Evolutionary conservation across 2,113 vertebrate species (phyloP).

Genomic region (Gymnocephalus cernua): DNA sequence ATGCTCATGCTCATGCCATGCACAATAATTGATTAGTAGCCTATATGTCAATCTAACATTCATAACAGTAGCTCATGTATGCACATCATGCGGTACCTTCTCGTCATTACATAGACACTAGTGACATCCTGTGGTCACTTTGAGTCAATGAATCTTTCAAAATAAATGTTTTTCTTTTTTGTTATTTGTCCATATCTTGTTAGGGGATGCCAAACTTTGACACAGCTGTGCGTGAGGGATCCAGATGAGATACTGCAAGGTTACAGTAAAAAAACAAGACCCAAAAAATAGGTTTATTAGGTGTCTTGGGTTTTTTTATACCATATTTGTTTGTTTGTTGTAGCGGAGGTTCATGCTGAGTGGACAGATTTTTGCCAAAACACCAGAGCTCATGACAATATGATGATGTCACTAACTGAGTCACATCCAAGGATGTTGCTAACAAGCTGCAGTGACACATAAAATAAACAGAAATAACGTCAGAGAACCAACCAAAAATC

Average conservation of each 20-base stretch:
- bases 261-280: not conserved
- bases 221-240: not conserved
- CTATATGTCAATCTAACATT: not conserved
- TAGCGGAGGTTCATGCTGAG: not conserved
- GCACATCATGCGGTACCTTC: fast-evolving
- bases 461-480: not conserved
- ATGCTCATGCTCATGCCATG: not conserved
- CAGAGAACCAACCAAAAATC: not conserved
- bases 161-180: not conserved
- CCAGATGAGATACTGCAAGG: not conserved
- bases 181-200: not conserved
- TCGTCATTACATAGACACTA: slow-evolving; percentile 39
- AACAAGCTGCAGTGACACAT: not conserved
- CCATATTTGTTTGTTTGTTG: not conserved
- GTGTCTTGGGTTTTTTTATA: not conserved
- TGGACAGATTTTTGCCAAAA: not conserved
- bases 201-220: slow-evolving; percentile 35
- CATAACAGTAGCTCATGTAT: not conserved
- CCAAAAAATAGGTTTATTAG: not conserved
- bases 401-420: slow-evolving; percentile 27
- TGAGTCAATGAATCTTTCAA: slow-evolving; percentile 9
- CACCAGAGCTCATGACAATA: not conserved
- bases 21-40: not conserved
- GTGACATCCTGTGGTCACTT: slow-evolving; percentile 69
- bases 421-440: slow-evolving; percentile 1